Percentiles rank a stretch among this genome's conserved stretches.
phyloP scores from a whole-genome alignment of 2,113 vertebrate genomes.

The Chionomys nivalis region DNA sequence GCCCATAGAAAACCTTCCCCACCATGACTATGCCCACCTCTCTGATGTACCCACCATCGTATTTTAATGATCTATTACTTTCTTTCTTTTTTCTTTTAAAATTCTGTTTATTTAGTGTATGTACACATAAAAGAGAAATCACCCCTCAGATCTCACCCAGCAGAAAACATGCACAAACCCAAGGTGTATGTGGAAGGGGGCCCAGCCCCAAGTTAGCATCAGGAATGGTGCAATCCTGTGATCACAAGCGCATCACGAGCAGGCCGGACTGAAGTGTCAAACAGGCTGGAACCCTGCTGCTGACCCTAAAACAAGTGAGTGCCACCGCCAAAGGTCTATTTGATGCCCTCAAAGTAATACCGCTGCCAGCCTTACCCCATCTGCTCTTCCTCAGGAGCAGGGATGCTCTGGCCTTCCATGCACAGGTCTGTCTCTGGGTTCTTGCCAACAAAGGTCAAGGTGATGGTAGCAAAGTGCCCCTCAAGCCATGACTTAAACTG shows the following conservation, averaged over 20 bases:
- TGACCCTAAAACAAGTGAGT: constrained; percentile 90
- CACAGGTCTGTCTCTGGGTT: constrained; percentile 90
- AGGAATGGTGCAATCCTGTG: constrained; percentile 83
- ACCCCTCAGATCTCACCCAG: constrained; percentile 84
- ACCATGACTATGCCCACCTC: neutral
- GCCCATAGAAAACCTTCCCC: neutral
- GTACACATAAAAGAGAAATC: constrained; percentile 88
- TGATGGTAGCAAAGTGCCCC: constrained; percentile 92
- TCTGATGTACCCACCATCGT: neutral
- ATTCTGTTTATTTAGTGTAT: constrained; percentile 91
- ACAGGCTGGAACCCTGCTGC: constrained; percentile 60
- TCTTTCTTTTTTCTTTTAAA: constrained; percentile 82
- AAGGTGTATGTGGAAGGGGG: constrained; percentile 75
- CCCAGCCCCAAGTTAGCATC: constrained; percentile 80
- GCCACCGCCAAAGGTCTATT: constrained; percentile 95
- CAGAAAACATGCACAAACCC: constrained; percentile 89
- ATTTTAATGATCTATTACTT: neutral
- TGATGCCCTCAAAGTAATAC: constrained; percentile 96
- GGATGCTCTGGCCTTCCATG: constrained; percentile 91
- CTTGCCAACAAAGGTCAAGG: constrained; percentile 89
- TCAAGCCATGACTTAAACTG: constrained; percentile 95
- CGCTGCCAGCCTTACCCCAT: constrained; percentile 94
- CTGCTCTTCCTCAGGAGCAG: constrained; percentile 91
- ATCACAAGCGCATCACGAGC: constrained; percentile 79
- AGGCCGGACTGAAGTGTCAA: constrained; percentile 61